Base-by-base conservation (phyloP, 2,113 vertebrate genomes). In the Speoplatyrhinus poulsoni region DNA sequence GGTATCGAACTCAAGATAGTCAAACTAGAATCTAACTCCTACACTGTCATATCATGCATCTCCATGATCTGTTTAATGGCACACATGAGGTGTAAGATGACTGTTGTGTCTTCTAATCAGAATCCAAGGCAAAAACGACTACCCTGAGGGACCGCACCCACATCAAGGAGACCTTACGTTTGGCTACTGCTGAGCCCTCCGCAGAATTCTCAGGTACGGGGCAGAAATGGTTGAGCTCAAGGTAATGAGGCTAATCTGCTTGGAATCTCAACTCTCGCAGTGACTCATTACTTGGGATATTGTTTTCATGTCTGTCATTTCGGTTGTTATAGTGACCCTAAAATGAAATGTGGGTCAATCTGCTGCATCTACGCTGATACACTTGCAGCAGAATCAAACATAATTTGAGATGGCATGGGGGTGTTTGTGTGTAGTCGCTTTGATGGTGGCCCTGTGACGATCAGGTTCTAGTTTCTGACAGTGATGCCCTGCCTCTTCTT, bases 161-260 rank as follows among this genome's bases (percentile, higher is more conserved):
- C 85, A 93, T 99, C 4, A 96, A 98, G 54, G 92, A 84, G 68
- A 98, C 94, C 0, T 90, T 99, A 73, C 94, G 90, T 80, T 88
- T 98, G 80, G 90, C 88, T 0, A 85, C 93, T 46, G 90, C 93
- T 36, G 95, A 96, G 62, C 94, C 93, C 0, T 85, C 93, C 0
- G 92, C 93, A 1, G 94, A 96, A 67, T 94, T 93, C 85, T 89
- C 95, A 77, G 95, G 98, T 99, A 88, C 85, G 81, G 62, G 60
- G 47, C 47, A 32, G 53, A 19, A 6, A 61, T 50, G 4, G 46
- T 17, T 48, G 69, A 36, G 36, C 33, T 36, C 17, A 12, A 36
- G 36, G 5, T 1, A 41, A 41, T 41, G 5, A 41, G 36, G 36
- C 36, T 41, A n/a, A 16, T 54, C 50, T 33, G 56, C 64, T 57